A percentile compares a stretch with the other conserved stretches of the same genome.
These are phyloP conservation scores for Porites cylindrica DNA, from an alignment of 92 coral and sea anemone genomes.

Conservation along the genomic window DNA sequence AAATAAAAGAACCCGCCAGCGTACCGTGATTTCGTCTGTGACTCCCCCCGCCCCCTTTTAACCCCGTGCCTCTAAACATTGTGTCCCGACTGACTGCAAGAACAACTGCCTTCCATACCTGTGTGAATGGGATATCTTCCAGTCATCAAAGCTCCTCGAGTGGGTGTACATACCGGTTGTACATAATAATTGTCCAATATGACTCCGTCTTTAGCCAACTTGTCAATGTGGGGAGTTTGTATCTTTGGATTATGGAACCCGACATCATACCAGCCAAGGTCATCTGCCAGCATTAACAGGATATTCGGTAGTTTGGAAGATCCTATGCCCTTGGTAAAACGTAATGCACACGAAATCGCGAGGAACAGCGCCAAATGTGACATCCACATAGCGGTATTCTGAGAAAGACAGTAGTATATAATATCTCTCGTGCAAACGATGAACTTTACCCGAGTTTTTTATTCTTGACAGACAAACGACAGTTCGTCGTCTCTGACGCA, in stretches of 20 bases:
- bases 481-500: too few relatives aligned
- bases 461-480: too few relatives aligned
- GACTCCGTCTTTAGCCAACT: slow-evolving; percentile 55
- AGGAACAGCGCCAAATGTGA: too few relatives aligned
- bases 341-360: not conserved
- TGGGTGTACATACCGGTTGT: slow-evolving; percentile 62
- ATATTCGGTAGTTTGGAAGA: slow-evolving; percentile 39
- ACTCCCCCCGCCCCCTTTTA: too few relatives aligned
- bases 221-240: slow-evolving; percentile 60
- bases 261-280: slow-evolving; percentile 59
- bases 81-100: too few relatives aligned
- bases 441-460: too few relatives aligned
- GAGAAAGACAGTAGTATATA: too few relatives aligned
- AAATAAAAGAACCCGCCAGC: too few relatives aligned
- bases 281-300: slow-evolving; percentile 57
- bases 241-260: slow-evolving; percentile 59
- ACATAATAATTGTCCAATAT: slow-evolving; percentile 58
- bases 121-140: slow-evolving; percentile 63
- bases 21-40: too few relatives aligned
- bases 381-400: too few relatives aligned
- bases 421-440: too few relatives aligned
- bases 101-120: slow-evolving; percentile 1
- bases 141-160: slow-evolving; percentile 47
- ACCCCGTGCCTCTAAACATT: too few relatives aligned
- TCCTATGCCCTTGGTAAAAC: not conserved